A percentile compares a stretch with the other conserved stretches of the same genome.
Evolutionary conservation across 2,888 invertebrate genomes (phyloP).

Genomic region (Microchrysa polita): DNA sequence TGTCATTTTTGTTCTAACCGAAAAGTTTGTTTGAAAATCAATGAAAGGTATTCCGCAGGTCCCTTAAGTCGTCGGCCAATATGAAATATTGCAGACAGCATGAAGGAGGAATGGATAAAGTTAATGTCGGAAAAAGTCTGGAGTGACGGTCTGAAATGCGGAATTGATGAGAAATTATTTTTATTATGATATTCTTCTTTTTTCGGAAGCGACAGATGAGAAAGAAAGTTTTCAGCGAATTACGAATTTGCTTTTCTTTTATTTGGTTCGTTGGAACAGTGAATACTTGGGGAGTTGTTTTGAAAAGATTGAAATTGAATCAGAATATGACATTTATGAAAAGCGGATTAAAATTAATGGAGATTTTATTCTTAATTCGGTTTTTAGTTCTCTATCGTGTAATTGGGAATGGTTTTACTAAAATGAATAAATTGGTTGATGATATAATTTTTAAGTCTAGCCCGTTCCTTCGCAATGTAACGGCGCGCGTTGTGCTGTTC

Average conservation of each 20-base stretch:
- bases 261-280: background rate
- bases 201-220: background rate
- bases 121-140: background rate
- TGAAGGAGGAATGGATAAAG: slow-evolving; percentile 32
- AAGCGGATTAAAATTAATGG: too few species aligned
- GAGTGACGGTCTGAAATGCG: slow-evolving; percentile 31
- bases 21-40: slow-evolving; percentile 48
- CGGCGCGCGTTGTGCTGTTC: too few species aligned
- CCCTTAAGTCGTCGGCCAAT: slow-evolving; percentile 6
- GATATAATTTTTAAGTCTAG: too few species aligned
- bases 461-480: too few species aligned
- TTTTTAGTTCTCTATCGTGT: too few species aligned
- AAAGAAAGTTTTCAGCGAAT: background rate
- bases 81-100: slow-evolving; percentile 41
- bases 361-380: too few species aligned
- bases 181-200: background rate
- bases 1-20: slow-evolving; percentile 47
- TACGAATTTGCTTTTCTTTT: background rate
- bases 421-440: too few species aligned
- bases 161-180: slow-evolving; percentile 38
- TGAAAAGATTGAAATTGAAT: too few species aligned
- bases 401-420: too few species aligned
- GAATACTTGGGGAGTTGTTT: background rate
- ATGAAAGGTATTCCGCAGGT: slow-evolving; percentile 42
- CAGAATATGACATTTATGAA: too few species aligned